These are phyloP conservation scores for Venturia canescens DNA, from an alignment of 1,140 invertebrate genomes.

Conservation along the genomic window DNA sequence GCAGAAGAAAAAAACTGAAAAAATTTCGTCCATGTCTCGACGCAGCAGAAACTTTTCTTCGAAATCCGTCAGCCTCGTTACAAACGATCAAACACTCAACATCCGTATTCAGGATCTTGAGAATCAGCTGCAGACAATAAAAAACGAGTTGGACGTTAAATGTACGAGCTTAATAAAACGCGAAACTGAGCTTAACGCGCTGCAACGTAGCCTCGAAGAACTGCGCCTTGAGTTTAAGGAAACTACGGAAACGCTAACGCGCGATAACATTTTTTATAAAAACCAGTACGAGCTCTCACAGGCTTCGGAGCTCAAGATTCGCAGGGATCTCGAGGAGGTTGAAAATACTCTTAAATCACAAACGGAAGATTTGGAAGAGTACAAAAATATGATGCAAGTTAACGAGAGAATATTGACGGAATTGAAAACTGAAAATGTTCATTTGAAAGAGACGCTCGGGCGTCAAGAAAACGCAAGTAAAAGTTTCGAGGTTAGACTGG, in stretches of 20 bases:
- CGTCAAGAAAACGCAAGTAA: slow-evolving; percentile 61
- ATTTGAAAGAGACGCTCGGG: slow-evolving; percentile 75
- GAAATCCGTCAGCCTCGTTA: slow-evolving; percentile 2
- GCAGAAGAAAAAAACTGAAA: neutral
- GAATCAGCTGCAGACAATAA: slow-evolving; percentile 77
- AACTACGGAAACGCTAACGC: slow-evolving; percentile 76
- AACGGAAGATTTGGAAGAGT: slow-evolving; percentile 78
- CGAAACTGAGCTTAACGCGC: slow-evolving; percentile 76
- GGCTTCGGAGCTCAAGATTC: slow-evolving; percentile 77
- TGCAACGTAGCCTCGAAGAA: slow-evolving; percentile 79
- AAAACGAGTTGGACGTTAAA: slow-evolving; percentile 76
- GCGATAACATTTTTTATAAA: slow-evolving; percentile 79
- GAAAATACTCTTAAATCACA: slow-evolving; percentile 78
- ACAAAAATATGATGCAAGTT: slow-evolving; percentile 78
- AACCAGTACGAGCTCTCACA: slow-evolving; percentile 77
- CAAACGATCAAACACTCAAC: slow-evolving; percentile 31
- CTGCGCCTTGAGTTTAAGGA: slow-evolving; percentile 77
- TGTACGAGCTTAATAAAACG: slow-evolving; percentile 77
- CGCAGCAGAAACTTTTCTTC: neutral
- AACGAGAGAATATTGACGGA: slow-evolving; percentile 81
- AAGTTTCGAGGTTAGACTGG: slow-evolving; percentile 54
- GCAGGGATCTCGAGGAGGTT: slow-evolving; percentile 78
- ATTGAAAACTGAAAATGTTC: slow-evolving; percentile 79
- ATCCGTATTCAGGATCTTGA: slow-evolving; percentile 72
- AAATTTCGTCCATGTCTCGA: neutral